Conservation (phyloP, 1,140 invertebrate species). For the Sminthurides bifidus region DNA sequence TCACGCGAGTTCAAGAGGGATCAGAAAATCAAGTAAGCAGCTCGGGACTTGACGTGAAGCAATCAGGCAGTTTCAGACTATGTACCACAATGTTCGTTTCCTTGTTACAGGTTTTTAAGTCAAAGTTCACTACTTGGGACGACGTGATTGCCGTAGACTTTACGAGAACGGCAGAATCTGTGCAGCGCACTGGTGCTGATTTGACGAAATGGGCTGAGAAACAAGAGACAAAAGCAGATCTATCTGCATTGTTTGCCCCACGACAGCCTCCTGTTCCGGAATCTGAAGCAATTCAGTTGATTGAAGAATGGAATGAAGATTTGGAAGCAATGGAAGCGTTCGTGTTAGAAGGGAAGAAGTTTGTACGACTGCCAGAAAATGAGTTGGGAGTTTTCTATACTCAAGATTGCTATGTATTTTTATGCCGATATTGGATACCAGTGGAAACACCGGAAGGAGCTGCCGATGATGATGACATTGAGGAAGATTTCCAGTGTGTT, state of each 20-base stretch:
- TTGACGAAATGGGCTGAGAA: slow-evolving; percentile 82
- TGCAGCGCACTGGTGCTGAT: slow-evolving; percentile 89
- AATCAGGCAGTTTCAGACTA: slow-evolving; percentile 26
- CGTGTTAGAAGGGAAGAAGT: slow-evolving; percentile 78
- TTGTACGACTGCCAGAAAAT: slow-evolving; percentile 85
- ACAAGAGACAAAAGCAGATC: slow-evolving; percentile 66
- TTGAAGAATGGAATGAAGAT: slow-evolving; percentile 89
- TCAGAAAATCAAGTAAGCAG: slow-evolving; percentile 49
- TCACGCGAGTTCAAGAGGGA: slow-evolving; percentile 78
- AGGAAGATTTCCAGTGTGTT: slow-evolving; percentile 88
- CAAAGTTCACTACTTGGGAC: slow-evolving; percentile 95
- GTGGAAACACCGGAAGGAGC: slow-evolving; percentile 34
- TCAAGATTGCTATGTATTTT: slow-evolving; percentile 94
- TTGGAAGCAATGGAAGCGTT: slow-evolving; percentile 94
- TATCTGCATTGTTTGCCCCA: slow-evolving; percentile 84
- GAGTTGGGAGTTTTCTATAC: slow-evolving; percentile 90
- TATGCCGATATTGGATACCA: slow-evolving; percentile 53
- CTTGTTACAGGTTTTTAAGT: slow-evolving; percentile 70
- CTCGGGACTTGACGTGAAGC: too few relatives aligned
- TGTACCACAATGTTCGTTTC: not conserved
- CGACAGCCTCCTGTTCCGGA: slow-evolving; percentile 75
- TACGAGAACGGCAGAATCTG: slow-evolving; percentile 93
- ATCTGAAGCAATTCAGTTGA: slow-evolving; percentile 76
- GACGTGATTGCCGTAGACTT: slow-evolving; percentile 99
- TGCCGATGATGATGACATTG: slow-evolving; percentile 49